Base-by-base conservation (phyloP, 2,888 invertebrate genomes). In the Cactoblastis cactorum region DNA sequence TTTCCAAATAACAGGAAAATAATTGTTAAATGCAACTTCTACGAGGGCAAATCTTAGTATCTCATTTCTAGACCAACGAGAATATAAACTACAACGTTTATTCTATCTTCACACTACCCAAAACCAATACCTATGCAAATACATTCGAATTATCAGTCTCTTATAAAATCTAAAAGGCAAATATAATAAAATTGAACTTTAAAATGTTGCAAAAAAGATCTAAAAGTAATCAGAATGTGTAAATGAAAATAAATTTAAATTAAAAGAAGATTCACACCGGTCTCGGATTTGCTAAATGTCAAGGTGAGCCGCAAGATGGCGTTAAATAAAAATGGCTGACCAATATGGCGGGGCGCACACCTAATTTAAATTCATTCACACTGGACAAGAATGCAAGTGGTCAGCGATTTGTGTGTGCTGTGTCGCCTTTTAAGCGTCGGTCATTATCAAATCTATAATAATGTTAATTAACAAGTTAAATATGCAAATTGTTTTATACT, bases 271-370 rank as follows among this genome's bases (percentile, higher is more conserved):
- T 77, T 65, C 73, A 62, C 67, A 41, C 28, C 28, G 17, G 59
- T 65, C 60, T 66, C 63, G 59, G 63, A 63, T 60, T 49, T 56
- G 59, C 54, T 71, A 84, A 86, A 86, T 81, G 85, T 84, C 85
- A 86, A 86, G 85, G 85, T 68, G 63, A 82, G 46, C 55, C 59
- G 61, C 66, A 68, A 71, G 66, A 74, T 75, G 73, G 71, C 71
- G 69, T 62, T 61, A 68, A 75, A 71, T 54, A 65, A 68, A 69
- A 65, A 69, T 67, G 64, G 61, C 59, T 55, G 59, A 52, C 55
- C 56, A 67, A 66, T 62, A 57, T 45, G 54, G 41, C 19, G n/a
- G n/a, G n/a, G n/a, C 32, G 33, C 18, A 35, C 17, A 5, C 15
- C 18, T 39, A 39, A 37, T 41, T 50, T 54, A 52, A 51, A 53